phyloP scores from a whole-genome alignment of 2,113 vertebrate species.

The Plecturocebus donacophilus region DNA sequence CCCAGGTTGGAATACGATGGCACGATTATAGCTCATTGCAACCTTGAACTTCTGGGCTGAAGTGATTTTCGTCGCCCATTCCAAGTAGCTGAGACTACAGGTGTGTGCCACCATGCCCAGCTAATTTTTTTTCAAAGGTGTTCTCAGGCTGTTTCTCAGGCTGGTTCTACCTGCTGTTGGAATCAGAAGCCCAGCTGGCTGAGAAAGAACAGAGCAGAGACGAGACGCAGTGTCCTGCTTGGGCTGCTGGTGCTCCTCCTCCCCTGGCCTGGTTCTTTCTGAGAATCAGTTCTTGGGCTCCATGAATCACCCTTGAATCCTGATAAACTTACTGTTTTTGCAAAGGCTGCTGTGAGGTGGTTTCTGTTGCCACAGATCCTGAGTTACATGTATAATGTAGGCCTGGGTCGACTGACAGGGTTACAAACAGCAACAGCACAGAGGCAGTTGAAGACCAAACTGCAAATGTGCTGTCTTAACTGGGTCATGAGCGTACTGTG shows the following conservation, averaged over 20 bases:
- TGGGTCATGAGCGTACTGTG: conserved; percentile 41
- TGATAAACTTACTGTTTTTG: not conserved
- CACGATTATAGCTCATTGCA: too few species aligned
- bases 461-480: not conserved
- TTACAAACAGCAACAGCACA: not conserved
- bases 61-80: too few species aligned
- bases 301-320: not conserved
- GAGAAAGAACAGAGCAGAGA: not conserved
- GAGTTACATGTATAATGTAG: not conserved
- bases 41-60: too few species aligned
- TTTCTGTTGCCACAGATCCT: not conserved
- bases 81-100: too few species aligned
- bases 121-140: too few species aligned
- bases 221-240: not conserved
- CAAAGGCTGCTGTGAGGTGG: not conserved
- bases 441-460: conserved; percentile 2
- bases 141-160: not conserved
- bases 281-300: not conserved
- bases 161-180: not conserved
- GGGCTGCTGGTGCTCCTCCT: not conserved
- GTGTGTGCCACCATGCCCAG: too few species aligned
- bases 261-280: not conserved
- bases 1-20: too few species aligned
- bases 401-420: not conserved
- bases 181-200: not conserved